These are phyloP conservation scores for Pterocles burchelli DNA, from an alignment of 2,113 vertebrate species.

Conservation along the genomic window DNA sequence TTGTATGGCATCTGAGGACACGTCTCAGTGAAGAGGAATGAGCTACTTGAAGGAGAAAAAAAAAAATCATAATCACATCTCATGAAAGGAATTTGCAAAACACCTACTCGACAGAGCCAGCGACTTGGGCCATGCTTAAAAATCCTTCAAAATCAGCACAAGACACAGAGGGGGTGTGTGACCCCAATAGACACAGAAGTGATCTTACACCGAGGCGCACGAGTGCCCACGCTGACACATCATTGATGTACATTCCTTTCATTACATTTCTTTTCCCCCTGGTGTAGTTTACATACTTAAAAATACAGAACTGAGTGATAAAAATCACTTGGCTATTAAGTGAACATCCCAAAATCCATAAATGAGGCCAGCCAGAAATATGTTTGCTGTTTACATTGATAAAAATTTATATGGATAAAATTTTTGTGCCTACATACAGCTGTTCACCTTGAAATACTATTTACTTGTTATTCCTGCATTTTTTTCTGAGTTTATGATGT, in stretches of 20 bases:
- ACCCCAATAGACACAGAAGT: background rate
- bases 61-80: background rate
- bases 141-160: background rate
- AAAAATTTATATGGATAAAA: background rate
- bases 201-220: background rate
- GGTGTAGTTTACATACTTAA: background rate
- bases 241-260: background rate
- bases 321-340: background rate
- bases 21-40: background rate
- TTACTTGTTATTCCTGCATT: background rate
- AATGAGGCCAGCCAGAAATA: background rate
- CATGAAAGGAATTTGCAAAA: background rate
- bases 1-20: fast-evolving
- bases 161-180: background rate
- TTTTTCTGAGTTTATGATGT: background rate
- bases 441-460: background rate
- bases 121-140: background rate
- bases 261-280: background rate
- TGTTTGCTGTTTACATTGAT: background rate
- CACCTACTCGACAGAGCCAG: background rate
- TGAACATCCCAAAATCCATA: background rate
- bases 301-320: background rate
- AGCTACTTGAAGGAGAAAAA: background rate
- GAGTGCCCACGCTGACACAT: background rate
- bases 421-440: background rate